Conservation (phyloP, 37 sponge, comb jelly and placozoan genomes). For the Geodia barretti region DNA sequence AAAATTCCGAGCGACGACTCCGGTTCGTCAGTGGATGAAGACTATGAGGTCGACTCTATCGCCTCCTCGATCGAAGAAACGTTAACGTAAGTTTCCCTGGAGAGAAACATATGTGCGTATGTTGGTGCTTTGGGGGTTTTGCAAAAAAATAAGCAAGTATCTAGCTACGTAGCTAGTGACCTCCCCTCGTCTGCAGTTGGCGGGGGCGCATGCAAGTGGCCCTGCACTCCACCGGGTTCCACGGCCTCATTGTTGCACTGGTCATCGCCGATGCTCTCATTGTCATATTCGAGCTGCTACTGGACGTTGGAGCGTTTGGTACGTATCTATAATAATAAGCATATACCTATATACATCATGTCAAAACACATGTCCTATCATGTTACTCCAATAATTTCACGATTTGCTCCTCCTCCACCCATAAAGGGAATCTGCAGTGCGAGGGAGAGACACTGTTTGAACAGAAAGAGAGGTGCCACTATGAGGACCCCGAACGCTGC, state of each 20-base stretch:
- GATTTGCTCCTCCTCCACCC: neutral
- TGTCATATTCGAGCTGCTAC: constrained; percentile 84
- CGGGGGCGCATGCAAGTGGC: constrained; percentile 77
- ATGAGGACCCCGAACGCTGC: constrained; percentile 6
- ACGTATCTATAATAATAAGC: neutral
- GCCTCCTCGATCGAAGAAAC: constrained; percentile 43
- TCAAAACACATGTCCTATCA: neutral
- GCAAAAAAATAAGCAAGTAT: too few species aligned
- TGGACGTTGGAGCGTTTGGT: constrained; percentile 89
- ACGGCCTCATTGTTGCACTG: constrained; percentile 66
- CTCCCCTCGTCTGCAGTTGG: constrained; percentile 51
- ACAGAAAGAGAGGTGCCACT: constrained; percentile 66
- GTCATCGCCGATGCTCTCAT: constrained; percentile 83
- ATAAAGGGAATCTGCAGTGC: constrained; percentile 50
- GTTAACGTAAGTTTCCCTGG: constrained; percentile 69
- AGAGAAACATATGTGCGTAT: neutral
- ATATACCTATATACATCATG: neutral
- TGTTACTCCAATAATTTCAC: neutral
- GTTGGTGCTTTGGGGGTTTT: neutral
- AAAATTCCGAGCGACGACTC: constrained; percentile 1
- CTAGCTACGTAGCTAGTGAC: too few species aligned
- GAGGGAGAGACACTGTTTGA: constrained; percentile 4
- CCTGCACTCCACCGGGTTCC: constrained; percentile 70
- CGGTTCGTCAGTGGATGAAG: constrained; percentile 39
- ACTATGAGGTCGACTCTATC: constrained; percentile 57